Percentiles rank a stretch among this genome's conserved stretches.
These are phyloP conservation scores for Myiozetetes cayanensis DNA, from an alignment of 2,113 vertebrate species.

Conservation along the genomic window DNA sequence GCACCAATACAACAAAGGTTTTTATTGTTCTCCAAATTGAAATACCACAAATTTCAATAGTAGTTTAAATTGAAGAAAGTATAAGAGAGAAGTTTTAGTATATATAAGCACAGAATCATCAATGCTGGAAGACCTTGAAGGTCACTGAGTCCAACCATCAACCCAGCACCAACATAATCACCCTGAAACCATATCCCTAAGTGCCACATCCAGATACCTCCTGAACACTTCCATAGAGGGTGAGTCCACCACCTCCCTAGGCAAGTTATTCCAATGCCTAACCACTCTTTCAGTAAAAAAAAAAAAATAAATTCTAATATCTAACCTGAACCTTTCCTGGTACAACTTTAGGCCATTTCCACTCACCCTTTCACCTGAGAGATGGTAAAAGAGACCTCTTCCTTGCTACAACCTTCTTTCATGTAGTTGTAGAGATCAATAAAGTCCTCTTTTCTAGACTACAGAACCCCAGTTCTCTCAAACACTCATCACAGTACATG, in stretches of 20 bases:
- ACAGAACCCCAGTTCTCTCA: neutral
- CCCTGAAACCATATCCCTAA: neutral
- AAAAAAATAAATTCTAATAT: neutral
- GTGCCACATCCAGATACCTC: neutral
- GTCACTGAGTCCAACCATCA: neutral
- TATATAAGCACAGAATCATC: neutral
- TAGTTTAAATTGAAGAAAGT: neutral
- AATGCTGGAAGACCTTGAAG: neutral
- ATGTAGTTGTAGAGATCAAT: neutral
- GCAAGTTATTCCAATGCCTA: neutral
- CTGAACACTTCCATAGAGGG: neutral
- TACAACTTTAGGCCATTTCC: neutral
- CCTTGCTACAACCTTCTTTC: neutral
- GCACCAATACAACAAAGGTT: neutral
- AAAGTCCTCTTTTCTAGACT: neutral
- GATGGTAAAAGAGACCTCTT: neutral
- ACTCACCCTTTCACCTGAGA: neutral
- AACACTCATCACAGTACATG: neutral
- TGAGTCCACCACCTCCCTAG: neutral
- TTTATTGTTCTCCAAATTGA: neutral
- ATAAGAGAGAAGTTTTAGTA: neutral
- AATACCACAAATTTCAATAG: neutral
- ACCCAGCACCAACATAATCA: neutral
- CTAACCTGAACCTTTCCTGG: neutral
- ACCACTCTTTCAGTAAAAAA: neutral